A percentile compares a stretch with the other conserved stretches of the same genome.
These are phyloP conservation scores for Temnothorax unifasciatus DNA, from an alignment of 2,888 invertebrate genomes.

Conservation along the genomic window DNA sequence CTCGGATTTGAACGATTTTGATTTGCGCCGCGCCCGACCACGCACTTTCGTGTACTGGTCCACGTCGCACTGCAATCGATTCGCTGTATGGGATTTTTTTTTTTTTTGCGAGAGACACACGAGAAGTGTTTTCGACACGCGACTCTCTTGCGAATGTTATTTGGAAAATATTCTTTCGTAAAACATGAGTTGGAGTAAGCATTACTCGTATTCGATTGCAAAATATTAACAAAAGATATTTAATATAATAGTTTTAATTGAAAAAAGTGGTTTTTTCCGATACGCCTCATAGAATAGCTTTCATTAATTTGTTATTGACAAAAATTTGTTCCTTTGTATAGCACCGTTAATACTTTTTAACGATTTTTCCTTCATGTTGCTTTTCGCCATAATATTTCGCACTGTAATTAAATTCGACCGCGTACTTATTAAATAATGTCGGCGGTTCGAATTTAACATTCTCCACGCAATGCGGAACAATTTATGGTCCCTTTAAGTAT, in stretches of 20 bases:
- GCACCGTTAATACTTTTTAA: not conserved
- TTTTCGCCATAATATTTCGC: no score
- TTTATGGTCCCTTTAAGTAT: conserved; percentile 30
- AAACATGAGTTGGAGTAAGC: not conserved
- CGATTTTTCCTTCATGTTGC: not conserved
- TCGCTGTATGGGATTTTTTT: not conserved
- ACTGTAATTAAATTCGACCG: conserved; percentile 13
- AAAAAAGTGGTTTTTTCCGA: not conserved
- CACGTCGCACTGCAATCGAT: conserved; percentile 81
- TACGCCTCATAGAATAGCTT: not conserved
- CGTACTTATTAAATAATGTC: conserved; percentile 5
- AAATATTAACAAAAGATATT: not conserved
- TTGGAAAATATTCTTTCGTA: not conserved
- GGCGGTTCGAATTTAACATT: conserved; percentile 13
- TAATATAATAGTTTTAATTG: not conserved
- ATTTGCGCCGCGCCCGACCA: conserved; percentile 86
- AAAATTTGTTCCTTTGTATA: not conserved
- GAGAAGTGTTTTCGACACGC: conserved; percentile 1
- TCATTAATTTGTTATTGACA: not conserved
- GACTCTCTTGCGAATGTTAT: not conserved
- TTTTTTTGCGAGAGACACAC: not conserved
- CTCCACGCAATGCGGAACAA: not conserved
- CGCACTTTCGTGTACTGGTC: conserved; percentile 84
- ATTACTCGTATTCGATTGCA: not conserved
- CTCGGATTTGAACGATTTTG: conserved; percentile 87